Percentiles rank a stretch among this genome's conserved stretches.
phyloP scores from a whole-genome alignment of 1,140 invertebrate species.

The Euborellia annulipes region DNA sequence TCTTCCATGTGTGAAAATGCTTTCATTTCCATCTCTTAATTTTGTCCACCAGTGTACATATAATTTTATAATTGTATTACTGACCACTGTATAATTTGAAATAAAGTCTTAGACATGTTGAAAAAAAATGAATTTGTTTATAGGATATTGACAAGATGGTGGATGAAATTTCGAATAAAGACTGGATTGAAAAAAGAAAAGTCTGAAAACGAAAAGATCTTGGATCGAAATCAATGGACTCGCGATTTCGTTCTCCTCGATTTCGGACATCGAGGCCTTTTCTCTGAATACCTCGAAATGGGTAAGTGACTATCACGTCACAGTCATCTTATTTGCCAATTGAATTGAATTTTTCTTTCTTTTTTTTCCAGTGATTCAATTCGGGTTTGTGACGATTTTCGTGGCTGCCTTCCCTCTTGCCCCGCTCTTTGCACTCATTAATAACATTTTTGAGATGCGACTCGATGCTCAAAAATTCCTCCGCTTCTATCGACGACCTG shows the following conservation, averaged over 20 bases:
- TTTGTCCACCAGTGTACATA: no score
- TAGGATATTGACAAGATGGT: conserved; percentile 49
- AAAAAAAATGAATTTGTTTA: conserved; percentile 8
- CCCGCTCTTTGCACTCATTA: conserved; percentile 72
- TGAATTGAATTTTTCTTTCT: not conserved
- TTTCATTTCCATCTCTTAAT: no score
- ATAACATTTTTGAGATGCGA: conserved; percentile 80
- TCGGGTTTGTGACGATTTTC: conserved; percentile 82
- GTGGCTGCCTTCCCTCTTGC: conserved; percentile 80
- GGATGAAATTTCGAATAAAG: conserved; percentile 46
- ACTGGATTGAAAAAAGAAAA: conserved; percentile 29
- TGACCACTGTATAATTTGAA: no score
- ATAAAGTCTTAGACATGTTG: conserved; percentile 1
- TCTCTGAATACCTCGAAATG: conserved; percentile 36
- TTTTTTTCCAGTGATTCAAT: conserved; percentile 48
- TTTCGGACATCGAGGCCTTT: conserved; percentile 29
- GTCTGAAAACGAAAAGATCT: not conserved
- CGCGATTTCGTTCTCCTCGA: not conserved
- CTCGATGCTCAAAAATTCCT: conserved; percentile 76
- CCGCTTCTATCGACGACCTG: conserved; percentile 66
- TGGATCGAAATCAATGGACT: not conserved
- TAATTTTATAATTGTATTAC: no score
- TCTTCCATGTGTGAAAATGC: no score
- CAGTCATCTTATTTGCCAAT: conserved; percentile 1
- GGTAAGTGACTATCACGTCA: conserved; percentile 12